Base-by-base conservation (phyloP, 2,797 vertebrate genomes). In the Esox masquinongy region DNA sequence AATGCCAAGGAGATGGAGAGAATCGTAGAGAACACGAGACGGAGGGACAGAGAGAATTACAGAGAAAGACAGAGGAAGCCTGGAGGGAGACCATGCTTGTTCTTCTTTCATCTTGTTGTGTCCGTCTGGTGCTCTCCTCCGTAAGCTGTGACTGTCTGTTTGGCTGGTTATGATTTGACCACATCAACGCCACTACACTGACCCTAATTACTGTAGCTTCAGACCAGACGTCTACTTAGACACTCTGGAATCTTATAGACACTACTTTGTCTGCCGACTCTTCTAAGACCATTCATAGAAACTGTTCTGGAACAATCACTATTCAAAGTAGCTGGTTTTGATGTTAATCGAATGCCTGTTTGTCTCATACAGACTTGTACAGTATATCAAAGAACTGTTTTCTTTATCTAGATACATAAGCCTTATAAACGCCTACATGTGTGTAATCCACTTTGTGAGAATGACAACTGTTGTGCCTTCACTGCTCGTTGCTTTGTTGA, bases 61-160 rank as follows among this genome's bases (percentile, higher is more conserved):
- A 70, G 78, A 63, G 77, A 64, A 79, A 75, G 77, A 80, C 83
- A 88, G 83, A 88, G 82, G 84, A 74, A 43, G 5, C n/a, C 39
- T 47, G 0, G 56, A 88, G 88, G 89, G 88, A 89, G 86, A 88
- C 86, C 16, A 78, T 74, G 7, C 63, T 77, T 70, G 80, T 87
- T 85, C 80, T 78, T 83, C 86, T 89, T 91, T 91, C 85, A 89
- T 90, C 87, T 91, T 70, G 56, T 61, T 61, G n/a, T 61, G 77
- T 80, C 79, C 81, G 71, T 61, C 51, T 72, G 71, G 51, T 22
- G 70, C 29, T 24, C 70, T 56, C 50, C 22, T 29, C 51, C 4
- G 24, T 59, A 22, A 59, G 19, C 71, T 50, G 14, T n/a, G 50
- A n/a, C 70, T 56, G 70, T 59, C 70, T 72, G 64, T 16, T 36